Evolutionary conservation across 2,113 vertebrate species (phyloP).

Genomic region (Platycercus adscitus): DNA sequence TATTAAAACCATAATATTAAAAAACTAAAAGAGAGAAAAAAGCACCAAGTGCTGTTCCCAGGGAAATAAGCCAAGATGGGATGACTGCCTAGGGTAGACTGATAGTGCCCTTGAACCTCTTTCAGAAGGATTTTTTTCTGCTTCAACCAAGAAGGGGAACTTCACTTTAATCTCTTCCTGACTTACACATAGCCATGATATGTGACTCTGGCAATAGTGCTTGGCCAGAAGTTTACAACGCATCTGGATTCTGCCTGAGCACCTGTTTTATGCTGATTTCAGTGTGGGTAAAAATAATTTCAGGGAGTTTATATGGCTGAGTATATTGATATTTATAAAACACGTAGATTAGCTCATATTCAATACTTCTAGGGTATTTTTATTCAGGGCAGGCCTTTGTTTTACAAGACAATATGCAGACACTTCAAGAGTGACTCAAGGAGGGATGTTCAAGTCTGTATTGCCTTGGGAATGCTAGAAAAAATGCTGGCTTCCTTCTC

Average conservation of each 20-base stretch:
- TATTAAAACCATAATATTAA: background rate
- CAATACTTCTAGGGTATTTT: background rate
- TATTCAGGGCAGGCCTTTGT: background rate
- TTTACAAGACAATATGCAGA: background rate
- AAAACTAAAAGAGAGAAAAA: background rate
- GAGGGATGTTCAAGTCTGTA: background rate
- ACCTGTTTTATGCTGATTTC: slow-evolving; percentile 4
- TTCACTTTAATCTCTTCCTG: background rate
- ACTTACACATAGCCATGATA: background rate
- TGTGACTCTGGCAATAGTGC: background rate
- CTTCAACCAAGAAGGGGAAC: background rate
- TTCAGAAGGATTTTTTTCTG: background rate
- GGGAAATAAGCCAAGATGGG: background rate
- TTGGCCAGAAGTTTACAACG: background rate
- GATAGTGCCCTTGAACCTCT: background rate
- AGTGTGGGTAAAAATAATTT: background rate
- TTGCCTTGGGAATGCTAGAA: background rate
- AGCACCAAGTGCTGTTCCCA: background rate
- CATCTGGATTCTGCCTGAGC: slow-evolving; percentile 9
- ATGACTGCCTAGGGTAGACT: background rate
- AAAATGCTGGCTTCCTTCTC: background rate
- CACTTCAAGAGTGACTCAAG: background rate
- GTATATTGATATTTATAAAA: background rate
- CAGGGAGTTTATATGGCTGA: background rate
- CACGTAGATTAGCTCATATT: background rate